Conservation (phyloP, 2,113 vertebrate genomes). For the Struthio camelus region DNA sequence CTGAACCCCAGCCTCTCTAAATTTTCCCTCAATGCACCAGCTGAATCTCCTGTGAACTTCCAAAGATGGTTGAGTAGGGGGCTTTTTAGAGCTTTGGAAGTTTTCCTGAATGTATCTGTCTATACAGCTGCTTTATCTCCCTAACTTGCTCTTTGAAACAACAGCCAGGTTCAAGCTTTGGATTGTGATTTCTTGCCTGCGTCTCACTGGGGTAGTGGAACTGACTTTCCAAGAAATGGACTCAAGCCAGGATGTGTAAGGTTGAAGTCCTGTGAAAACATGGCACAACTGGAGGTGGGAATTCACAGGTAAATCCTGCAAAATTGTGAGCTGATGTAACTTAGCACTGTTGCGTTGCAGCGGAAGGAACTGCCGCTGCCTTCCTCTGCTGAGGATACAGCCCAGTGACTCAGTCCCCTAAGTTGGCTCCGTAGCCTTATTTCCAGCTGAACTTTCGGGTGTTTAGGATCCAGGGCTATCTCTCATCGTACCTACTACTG, state of each 20-base stretch:
- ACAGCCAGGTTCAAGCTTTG: not conserved
- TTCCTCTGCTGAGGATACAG: not conserved
- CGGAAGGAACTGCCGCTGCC: not conserved
- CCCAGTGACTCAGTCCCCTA: not conserved
- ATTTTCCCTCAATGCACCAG: not conserved
- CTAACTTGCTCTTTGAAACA: not conserved
- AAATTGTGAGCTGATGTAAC: not conserved
- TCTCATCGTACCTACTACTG: not conserved
- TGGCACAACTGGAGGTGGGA: not conserved
- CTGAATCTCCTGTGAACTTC: not conserved
- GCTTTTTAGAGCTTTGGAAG: not conserved
- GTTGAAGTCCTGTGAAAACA: not conserved
- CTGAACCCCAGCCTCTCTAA: not conserved
- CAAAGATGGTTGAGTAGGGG: not conserved
- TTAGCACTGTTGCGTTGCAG: fast-evolving
- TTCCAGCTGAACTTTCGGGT: not conserved
- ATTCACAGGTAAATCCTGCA: not conserved
- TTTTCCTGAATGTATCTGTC: not conserved
- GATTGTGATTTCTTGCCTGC: fast-evolving
- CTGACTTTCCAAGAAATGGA: not conserved
- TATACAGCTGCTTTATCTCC: not conserved
- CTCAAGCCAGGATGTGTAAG: fast-evolving
- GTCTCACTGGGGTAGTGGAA: not conserved
- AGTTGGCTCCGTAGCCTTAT: not conserved
- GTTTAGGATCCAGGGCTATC: not conserved